phyloP scores from a whole-genome alignment of 2,797 vertebrate genomes.

The Hafferia zeledoni region DNA sequence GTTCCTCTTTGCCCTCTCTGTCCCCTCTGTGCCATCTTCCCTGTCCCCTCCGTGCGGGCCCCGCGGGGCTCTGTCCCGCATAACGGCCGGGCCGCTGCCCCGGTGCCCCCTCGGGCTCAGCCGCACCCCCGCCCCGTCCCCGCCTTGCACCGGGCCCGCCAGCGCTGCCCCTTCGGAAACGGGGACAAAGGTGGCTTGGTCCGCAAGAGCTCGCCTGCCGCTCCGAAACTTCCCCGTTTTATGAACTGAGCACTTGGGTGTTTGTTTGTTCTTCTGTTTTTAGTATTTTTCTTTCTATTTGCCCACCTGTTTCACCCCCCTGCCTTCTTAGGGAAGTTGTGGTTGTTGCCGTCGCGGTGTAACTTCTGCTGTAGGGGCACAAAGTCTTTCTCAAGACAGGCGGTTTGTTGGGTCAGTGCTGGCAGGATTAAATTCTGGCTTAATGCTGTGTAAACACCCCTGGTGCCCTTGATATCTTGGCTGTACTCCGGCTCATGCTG shows the following conservation, averaged over 20 bases:
- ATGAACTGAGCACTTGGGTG: too few species aligned
- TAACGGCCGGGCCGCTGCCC: neutral
- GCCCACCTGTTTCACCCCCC: neutral
- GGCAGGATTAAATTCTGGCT: neutral
- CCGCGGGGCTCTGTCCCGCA: neutral
- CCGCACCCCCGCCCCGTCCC: neutral
- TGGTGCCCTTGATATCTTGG: neutral
- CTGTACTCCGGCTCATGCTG: neutral
- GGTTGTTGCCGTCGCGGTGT: neutral
- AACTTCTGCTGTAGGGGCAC: neutral
- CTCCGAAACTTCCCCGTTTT: neutral
- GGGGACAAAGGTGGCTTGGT: constrained; percentile 20
- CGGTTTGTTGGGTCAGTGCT: neutral
- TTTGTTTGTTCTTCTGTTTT: neutral
- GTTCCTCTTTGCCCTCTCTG: too few species aligned
- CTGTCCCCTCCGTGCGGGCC: neutral
- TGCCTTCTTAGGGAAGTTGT: neutral
- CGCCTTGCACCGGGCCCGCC: neutral
- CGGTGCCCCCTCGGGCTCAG: too few species aligned
- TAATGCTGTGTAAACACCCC: neutral
- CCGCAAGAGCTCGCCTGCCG: neutral
- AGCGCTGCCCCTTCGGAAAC: neutral
- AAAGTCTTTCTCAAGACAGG: neutral
- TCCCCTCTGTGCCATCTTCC: too few species aligned
- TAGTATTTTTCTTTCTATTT: neutral